Evolutionary conservation across 2,797 vertebrate genomes (phyloP).

Genomic region (Malacoctenus gilli): DNA sequence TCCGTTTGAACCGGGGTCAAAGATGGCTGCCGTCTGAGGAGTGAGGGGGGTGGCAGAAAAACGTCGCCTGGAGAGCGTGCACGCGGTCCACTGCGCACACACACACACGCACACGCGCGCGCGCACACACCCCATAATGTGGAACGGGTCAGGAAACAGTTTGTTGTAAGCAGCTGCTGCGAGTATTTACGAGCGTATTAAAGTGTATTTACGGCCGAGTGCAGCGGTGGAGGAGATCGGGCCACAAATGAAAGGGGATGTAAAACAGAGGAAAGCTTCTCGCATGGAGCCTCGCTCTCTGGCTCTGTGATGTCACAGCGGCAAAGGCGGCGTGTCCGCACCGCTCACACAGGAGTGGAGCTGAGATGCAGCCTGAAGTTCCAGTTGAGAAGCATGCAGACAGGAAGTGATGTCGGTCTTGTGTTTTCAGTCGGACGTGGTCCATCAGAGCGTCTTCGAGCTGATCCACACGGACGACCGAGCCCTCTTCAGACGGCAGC

Average conservation of each 20-base stretch:
- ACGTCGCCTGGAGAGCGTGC: slow-evolving; percentile 11
- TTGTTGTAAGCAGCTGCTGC: slow-evolving; percentile 30
- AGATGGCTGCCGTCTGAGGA: slow-evolving; percentile 25
- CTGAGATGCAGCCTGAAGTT: no score
- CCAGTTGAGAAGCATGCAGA: no score
- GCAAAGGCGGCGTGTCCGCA: no score
- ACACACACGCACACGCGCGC: slow-evolving; percentile 5
- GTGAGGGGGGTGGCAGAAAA: neutral
- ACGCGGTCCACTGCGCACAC: slow-evolving; percentile 18
- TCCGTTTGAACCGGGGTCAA: slow-evolving; percentile 42
- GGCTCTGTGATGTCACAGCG: no score
- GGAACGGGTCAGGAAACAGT: slow-evolving; percentile 40
- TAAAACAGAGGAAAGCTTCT: neutral
- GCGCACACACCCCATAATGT: slow-evolving; percentile 16
- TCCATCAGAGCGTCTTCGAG: slow-evolving; percentile 85
- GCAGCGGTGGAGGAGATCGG: neutral
- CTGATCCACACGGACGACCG: slow-evolving; percentile 85
- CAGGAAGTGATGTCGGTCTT: neutral
- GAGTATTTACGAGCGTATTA: slow-evolving; percentile 7
- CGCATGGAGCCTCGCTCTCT: no score
- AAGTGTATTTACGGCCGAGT: slow-evolving; percentile 20
- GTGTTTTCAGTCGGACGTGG: slow-evolving; percentile 80
- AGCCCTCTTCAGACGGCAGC: slow-evolving; percentile 78
- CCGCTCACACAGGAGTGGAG: no score
- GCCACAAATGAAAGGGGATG: neutral